Evolutionary conservation across 2,888 invertebrate genomes (phyloP).

Genomic region (Acronicta leporina): DNA sequence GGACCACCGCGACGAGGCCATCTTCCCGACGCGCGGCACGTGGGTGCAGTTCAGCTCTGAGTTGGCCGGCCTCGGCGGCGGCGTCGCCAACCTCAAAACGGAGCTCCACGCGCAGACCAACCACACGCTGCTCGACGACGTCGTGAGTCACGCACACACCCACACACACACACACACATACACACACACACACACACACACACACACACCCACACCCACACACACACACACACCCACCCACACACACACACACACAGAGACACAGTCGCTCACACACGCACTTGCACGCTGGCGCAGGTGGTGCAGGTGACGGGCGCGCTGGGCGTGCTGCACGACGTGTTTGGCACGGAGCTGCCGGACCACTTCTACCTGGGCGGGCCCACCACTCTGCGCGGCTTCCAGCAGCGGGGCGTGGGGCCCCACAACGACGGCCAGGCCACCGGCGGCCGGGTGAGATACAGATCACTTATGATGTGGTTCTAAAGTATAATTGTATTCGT

Average conservation of each 20-base stretch:
- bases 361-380: constrained; percentile 53
- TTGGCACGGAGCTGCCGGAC: constrained; percentile 43
- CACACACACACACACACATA: no score
- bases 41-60: constrained; percentile 28
- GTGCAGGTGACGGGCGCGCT: constrained; percentile 91
- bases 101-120: constrained; percentile 88
- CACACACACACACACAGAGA: no score
- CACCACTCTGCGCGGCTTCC: constrained; percentile 47
- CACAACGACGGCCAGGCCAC: constrained; percentile 45
- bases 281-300: constrained; percentile 83
- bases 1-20: constrained; percentile 30
- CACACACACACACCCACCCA: background rate
- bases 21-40: constrained; percentile 31
- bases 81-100: constrained; percentile 96
- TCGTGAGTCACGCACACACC: background rate
- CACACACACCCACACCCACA: constrained; percentile 3
- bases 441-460: constrained; percentile 36
- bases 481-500: no score
- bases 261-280: no score
- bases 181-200: no score
- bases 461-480: no score
- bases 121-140: constrained; percentile 57
- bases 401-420: constrained; percentile 43
- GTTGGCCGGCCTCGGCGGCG: constrained; percentile 96
- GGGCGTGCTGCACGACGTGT: constrained; percentile 84